Evolutionary conservation across 2,888 invertebrate genomes (phyloP).

Genomic region (Oscheius sp.): DNA sequence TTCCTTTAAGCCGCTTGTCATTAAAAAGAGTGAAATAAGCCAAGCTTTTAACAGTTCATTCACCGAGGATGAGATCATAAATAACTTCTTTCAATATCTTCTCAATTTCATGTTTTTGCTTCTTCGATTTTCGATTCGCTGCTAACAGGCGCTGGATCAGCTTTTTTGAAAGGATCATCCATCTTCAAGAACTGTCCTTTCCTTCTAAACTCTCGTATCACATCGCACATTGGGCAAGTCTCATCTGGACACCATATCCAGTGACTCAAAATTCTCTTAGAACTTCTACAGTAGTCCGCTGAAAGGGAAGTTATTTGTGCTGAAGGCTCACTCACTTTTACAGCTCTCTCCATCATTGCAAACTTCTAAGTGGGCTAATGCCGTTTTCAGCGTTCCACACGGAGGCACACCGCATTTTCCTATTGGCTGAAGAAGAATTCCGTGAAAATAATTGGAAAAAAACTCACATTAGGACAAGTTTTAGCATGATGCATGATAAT

Average conservation of each 20-base stretch:
- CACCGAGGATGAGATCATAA: too few species aligned
- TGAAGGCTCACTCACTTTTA: neutral
- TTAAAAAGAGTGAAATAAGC: too few species aligned
- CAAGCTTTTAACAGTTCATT: too few species aligned
- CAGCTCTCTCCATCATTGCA: neutral
- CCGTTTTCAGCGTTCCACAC: neutral
- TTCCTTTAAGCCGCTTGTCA: too few species aligned
- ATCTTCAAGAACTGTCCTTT: too few species aligned
- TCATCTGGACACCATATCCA: neutral
- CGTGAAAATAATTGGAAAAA: neutral
- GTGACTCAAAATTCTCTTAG: neutral
- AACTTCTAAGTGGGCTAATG: neutral
- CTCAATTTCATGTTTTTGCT: too few species aligned
- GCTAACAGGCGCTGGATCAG: too few species aligned
- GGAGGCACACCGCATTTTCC: neutral
- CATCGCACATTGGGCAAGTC: neutral
- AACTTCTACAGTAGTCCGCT: neutral
- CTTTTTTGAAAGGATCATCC: too few species aligned
- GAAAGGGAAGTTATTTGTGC: neutral
- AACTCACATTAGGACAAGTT: neutral
- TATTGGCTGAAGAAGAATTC: neutral
- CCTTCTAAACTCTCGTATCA: neutral
- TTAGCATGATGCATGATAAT: neutral
- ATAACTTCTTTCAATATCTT: too few species aligned
- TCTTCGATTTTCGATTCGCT: too few species aligned